A percentile compares a stretch with the other conserved stretches of the same genome.
Conservation (phyloP, 2,888 invertebrate species). For the Metellina segmentata region DNA sequence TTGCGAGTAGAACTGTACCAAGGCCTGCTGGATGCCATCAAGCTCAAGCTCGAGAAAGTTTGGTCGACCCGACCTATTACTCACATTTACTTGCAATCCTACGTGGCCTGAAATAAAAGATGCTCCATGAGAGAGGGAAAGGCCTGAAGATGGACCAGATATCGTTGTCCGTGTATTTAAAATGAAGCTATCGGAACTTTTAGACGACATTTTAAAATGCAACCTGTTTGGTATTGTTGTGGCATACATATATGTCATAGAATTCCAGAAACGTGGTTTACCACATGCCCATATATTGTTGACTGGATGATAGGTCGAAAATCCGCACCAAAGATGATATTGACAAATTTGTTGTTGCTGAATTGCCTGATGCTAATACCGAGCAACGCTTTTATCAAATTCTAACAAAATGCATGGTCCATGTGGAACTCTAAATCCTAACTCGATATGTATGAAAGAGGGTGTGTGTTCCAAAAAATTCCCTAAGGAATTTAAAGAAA, state of each 20-base stretch:
- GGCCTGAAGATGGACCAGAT: slow-evolving; percentile 78
- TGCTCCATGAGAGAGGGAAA: slow-evolving; percentile 76
- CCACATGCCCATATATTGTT: too few relatives aligned
- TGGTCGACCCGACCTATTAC: too few relatives aligned
- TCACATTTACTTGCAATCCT: slow-evolving; percentile 82
- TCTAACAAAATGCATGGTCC: slow-evolving; percentile 80
- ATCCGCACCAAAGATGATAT: too few relatives aligned
- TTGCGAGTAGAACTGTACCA: too few relatives aligned
- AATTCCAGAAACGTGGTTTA: too few relatives aligned
- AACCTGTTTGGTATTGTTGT: too few relatives aligned
- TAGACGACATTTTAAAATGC: too few relatives aligned
- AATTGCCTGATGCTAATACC: too few relatives aligned
- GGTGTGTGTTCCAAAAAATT: slow-evolving; percentile 78
- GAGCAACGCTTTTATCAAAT: slow-evolving; percentile 79
- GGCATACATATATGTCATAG: too few relatives aligned
- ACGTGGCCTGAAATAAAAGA: slow-evolving; percentile 80
- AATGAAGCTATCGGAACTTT: slow-evolving; percentile 78
- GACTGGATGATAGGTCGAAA: too few relatives aligned
- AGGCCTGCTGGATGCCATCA: background rate
- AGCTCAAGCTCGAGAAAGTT: background rate
- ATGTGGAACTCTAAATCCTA: slow-evolving; percentile 74
- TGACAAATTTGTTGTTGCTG: too few relatives aligned
- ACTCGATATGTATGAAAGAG: slow-evolving; percentile 70
- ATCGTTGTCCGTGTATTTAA: slow-evolving; percentile 78
- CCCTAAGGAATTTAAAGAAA: slow-evolving; percentile 78